Conservation (phyloP, 2,797 vertebrate genomes). For the Takifugu rubripes region DNA sequence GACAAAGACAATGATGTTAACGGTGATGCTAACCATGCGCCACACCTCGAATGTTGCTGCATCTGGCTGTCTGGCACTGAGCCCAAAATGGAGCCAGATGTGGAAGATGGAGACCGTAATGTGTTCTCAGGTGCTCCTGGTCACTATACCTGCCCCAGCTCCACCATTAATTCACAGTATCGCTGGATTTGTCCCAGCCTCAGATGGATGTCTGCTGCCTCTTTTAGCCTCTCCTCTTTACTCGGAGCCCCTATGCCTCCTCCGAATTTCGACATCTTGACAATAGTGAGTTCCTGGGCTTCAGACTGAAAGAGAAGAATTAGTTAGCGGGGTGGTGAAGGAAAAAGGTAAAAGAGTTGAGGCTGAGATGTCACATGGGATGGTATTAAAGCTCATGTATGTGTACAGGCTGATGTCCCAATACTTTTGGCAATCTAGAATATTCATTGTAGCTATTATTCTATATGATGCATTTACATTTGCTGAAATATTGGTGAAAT, state of each 20-base stretch:
- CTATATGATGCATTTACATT: too few species aligned
- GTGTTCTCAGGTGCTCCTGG: constrained; percentile 14
- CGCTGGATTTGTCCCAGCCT: constrained; percentile 92
- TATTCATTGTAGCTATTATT: too few species aligned
- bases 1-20: too few species aligned
- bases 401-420: too few species aligned
- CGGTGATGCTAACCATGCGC: too few species aligned
- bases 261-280: constrained; percentile 97
- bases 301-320: constrained; percentile 81
- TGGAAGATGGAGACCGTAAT: too few species aligned
- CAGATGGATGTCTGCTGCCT: constrained; percentile 94
- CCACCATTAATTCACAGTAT: constrained; percentile 98
- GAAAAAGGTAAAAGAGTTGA: too few species aligned
- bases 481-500: too few species aligned
- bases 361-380: too few species aligned
- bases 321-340: neutral
- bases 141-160: constrained; percentile 88
- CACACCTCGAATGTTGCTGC: too few species aligned
- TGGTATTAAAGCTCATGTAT: too few species aligned
- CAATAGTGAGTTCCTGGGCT: constrained; percentile 94
- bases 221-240: constrained; percentile 90
- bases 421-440: too few species aligned
- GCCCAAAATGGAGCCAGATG: neutral
- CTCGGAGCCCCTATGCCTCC: constrained; percentile 92
- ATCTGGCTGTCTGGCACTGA: neutral